phyloP scores from a whole-genome alignment of 2,797 vertebrate species.

The Lepus oiostolus region DNA sequence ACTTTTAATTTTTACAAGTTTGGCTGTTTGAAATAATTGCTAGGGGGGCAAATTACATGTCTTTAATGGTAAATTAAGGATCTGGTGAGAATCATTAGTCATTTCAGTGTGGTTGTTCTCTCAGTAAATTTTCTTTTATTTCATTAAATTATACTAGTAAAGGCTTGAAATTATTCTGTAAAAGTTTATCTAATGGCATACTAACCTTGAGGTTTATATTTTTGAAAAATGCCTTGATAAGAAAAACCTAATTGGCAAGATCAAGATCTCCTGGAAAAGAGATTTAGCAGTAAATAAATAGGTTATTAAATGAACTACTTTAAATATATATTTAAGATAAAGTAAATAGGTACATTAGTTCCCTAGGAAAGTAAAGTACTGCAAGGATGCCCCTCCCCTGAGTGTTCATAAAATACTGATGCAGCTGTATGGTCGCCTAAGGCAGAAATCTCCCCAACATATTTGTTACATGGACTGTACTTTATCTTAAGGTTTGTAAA shows the following conservation, averaged over 20 bases:
- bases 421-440: neutral
- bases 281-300: constrained; percentile 17
- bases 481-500: neutral
- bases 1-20: constrained; percentile 49
- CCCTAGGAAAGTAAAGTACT: neutral
- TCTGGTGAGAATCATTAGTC: constrained; percentile 2
- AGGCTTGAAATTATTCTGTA: neutral
- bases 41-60: neutral
- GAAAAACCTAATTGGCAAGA: neutral
- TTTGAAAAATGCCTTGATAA: constrained; percentile 40
- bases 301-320: neutral
- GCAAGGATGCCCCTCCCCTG: accelerated
- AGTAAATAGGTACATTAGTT: neutral
- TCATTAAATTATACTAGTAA: constrained; percentile 12
- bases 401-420: neutral
- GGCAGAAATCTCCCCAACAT: neutral
- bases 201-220: neutral
- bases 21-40: constrained; percentile 51
- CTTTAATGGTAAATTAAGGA: constrained; percentile 31
- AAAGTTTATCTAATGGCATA: neutral
- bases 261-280: neutral
- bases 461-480: neutral
- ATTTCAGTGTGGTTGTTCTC: constrained; percentile 42
- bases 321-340: neutral
- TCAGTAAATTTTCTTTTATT: constrained; percentile 46